Conservation (phyloP, 2,797 vertebrate species). For the Micropoecilia bifurca region DNA sequence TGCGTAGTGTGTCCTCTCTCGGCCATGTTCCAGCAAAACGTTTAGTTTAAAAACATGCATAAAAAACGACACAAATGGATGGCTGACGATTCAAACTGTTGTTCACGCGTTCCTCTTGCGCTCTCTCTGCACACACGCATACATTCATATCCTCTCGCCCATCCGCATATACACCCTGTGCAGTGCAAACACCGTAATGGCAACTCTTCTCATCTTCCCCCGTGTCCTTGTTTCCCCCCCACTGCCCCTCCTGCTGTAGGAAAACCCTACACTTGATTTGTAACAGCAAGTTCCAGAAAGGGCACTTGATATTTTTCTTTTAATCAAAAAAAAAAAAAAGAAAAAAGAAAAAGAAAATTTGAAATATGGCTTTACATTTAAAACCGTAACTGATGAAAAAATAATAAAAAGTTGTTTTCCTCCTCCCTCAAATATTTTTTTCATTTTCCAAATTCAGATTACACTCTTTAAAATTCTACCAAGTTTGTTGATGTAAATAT, state of each 20-base stretch:
- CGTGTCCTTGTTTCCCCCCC: background rate
- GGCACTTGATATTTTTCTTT: conserved; percentile 76
- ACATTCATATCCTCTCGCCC: conserved; percentile 29
- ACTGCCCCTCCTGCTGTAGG: conserved; percentile 41
- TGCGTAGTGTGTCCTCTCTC: conserved; percentile 62
- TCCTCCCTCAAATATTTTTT: conserved; percentile 26
- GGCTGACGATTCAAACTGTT: conserved; percentile 64
- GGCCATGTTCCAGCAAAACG: conserved; percentile 56
- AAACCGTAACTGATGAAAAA: conserved; percentile 75
- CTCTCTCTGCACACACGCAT: conserved; percentile 34
- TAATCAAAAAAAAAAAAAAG: conserved; percentile 13
- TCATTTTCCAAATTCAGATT: conserved; percentile 55
- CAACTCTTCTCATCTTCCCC: conserved; percentile 46
- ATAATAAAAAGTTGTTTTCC: conserved; percentile 32
- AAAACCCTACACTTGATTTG: conserved; percentile 78
- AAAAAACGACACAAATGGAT: conserved; percentile 65
- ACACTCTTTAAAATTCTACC: conserved; percentile 53
- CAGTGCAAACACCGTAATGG: conserved; percentile 76
- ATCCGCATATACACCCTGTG: conserved; percentile 31
- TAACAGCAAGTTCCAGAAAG: conserved; percentile 86
- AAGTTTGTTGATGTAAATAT: conserved; percentile 38
- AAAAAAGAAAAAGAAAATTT: conserved; percentile 44
- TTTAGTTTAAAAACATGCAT: conserved; percentile 54
- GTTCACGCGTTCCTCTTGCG: conserved; percentile 66
- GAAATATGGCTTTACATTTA: conserved; percentile 85